Percentiles rank a stretch among this genome's conserved stretches.
Conservation (phyloP, 2,888 invertebrate species). For the Strigamia transsilvanica region DNA sequence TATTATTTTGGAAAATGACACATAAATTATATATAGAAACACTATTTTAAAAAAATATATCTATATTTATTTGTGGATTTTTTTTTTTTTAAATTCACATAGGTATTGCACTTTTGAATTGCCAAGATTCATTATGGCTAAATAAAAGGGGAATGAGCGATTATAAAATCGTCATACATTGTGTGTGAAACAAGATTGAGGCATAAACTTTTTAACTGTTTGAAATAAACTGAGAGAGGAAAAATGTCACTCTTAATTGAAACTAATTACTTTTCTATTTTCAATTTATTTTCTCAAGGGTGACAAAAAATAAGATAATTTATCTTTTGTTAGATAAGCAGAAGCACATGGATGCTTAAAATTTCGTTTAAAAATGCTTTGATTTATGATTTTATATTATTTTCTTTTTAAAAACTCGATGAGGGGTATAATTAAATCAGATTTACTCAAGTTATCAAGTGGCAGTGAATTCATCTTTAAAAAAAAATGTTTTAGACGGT, state of each 20-base stretch:
- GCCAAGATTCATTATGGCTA: not conserved
- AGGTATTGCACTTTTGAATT: not conserved
- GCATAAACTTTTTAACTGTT: not conserved
- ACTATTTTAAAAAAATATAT: no score
- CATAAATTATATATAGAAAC: no score
- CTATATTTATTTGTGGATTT: not conserved
- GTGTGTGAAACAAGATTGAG: not conserved
- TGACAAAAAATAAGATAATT: not conserved
- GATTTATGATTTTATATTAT: no score
- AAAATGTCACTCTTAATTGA: conserved; percentile 11
- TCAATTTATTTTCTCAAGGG: not conserved
- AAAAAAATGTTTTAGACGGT: no score
- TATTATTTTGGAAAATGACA: not conserved
- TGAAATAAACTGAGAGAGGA: not conserved
- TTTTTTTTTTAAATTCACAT: not conserved
- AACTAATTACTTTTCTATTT: conserved; percentile 15
- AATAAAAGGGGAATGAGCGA: not conserved
- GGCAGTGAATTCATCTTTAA: no score
- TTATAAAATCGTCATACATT: not conserved
- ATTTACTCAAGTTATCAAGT: no score
- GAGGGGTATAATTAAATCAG: no score
- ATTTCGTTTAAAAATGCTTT: no score
- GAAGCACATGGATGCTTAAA: no score
- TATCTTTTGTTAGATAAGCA: no score
- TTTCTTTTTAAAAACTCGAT: no score